A percentile compares a stretch with the other conserved stretches of the same genome.
Conservation (phyloP, 2,888 invertebrate genomes). For the Drosophila leonis region DNA sequence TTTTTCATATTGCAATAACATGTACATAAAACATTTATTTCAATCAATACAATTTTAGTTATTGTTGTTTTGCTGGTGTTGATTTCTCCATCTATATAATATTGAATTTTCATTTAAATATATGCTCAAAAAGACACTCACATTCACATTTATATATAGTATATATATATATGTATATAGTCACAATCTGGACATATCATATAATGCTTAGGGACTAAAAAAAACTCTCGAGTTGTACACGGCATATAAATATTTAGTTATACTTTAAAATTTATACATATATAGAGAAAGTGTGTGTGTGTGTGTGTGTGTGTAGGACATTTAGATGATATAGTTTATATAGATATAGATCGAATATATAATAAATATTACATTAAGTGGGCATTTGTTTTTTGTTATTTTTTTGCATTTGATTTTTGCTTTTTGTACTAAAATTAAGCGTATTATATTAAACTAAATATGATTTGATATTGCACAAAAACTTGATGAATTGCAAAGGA, state of each 20-base stretch:
- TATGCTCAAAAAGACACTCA: slow-evolving; percentile 71
- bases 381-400: slow-evolving; percentile 36
- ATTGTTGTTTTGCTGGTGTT: slow-evolving; percentile 49
- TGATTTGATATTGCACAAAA: slow-evolving; percentile 56
- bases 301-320: slow-evolving; percentile 37
- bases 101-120: slow-evolving; percentile 22
- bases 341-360: slow-evolving; percentile 39
- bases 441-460: slow-evolving; percentile 60
- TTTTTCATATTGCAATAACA: slow-evolving; percentile 59
- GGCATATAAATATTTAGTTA: slow-evolving; percentile 34
- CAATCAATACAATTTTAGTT: slow-evolving; percentile 44
- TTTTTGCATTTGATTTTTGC: slow-evolving; percentile 53
- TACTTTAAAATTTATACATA: slow-evolving; percentile 27
- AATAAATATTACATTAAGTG: slow-evolving; percentile 71
- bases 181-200: slow-evolving; percentile 69
- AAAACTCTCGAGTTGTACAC: slow-evolving; percentile 32
- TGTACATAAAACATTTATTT: slow-evolving; percentile 81
- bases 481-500: slow-evolving; percentile 14
- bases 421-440: slow-evolving; percentile 82
- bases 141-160: slow-evolving; percentile 51
- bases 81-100: slow-evolving; percentile 37
- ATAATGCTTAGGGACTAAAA: slow-evolving; percentile 44
- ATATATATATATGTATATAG: slow-evolving; percentile 38
- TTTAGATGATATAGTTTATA: slow-evolving; percentile 37
- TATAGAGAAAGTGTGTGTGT: slow-evolving; percentile 12